Base-by-base conservation (phyloP, 2,888 invertebrate species). In the Galerucella calmariensis region DNA sequence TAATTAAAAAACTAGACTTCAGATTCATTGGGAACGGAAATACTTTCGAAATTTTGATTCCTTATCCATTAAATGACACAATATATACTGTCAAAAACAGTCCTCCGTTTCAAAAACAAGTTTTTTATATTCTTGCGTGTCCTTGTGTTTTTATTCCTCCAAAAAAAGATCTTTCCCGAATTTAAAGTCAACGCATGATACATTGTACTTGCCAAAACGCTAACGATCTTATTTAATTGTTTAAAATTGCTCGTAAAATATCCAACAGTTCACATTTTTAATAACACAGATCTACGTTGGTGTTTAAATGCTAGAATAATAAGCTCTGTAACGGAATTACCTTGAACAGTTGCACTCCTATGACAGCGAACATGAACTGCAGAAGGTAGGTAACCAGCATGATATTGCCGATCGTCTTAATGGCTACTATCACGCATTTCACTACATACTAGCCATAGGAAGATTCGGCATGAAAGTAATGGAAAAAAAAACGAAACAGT, bases 331-430 rank as follows among this genome's bases (percentile, higher is more conserved):
- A 83, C 79, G 81, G 82, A 84, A 90, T 92, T 92, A 96, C 96
- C 95, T 99, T 99, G 92, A 99, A 99, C 85, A 99, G 94, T 92
- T 99, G 99, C 89, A 99, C 99, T 91, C 99, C 99, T 90, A 99
- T 99, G 89, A 98, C 98, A 90, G 99, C 98, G 90, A 99, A 99
- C 98, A 99, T 99, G 93, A 99, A 99, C 93, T 98, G 97, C 89
- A 99, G 96, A 89, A 99, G 95, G 92, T 97, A 97, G 89, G 99
- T 99, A 90, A 99, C 99, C 94, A 99, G 93, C 95, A 99, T 97
- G 90, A 99, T 99, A 94, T 99, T 99, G 90, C 98, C 98, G 92
- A 98, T 98, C 88, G 97, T 98, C 93, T 97, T 97, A 90, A 98
- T 95, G 86, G 97, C 97, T 90, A 97, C 97, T 91, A 97, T 97